These are phyloP conservation scores for Drosophila cognata DNA, from an alignment of 2,888 invertebrate genomes.

Conservation along the genomic window DNA sequence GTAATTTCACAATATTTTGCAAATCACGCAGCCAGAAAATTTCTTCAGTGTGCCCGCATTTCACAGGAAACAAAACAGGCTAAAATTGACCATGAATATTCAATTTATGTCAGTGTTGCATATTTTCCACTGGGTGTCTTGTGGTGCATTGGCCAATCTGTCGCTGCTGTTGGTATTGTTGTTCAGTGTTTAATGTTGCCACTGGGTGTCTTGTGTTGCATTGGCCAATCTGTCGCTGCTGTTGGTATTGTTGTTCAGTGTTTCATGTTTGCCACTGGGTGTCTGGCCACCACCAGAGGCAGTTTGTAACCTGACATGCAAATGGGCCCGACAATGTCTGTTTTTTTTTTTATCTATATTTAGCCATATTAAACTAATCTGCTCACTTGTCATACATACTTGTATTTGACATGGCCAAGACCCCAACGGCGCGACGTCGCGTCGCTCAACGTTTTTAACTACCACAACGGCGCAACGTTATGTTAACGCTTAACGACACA, in stretches of 20 bases:
- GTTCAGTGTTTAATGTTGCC: conserved; percentile 12
- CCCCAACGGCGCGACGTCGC: conserved; percentile 36
- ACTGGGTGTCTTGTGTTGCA: conserved; percentile 20
- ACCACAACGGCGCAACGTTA: conserved; percentile 33
- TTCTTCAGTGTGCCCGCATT: conserved; percentile 72
- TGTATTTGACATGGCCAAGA: conserved; percentile 55
- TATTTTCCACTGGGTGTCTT: conserved; percentile 22
- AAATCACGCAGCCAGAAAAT: conserved; percentile 73
- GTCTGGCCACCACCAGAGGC: conserved; percentile 17
- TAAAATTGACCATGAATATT: too few species aligned
- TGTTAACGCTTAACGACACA: conserved; percentile 12
- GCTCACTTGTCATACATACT: conserved; percentile 32
- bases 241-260: conserved; percentile 12
- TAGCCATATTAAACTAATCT: conserved; percentile 30
- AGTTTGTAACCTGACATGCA: conserved; percentile 32
- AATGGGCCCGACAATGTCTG: conserved; percentile 24
- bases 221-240: conserved; percentile 27
- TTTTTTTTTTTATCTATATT: conserved; percentile 17
- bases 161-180: conserved; percentile 10
- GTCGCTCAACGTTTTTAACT: conserved; percentile 28
- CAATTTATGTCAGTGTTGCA: too few species aligned
- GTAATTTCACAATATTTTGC: conserved; percentile 73
- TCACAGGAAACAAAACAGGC: conserved; percentile 1
- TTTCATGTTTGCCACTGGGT: conserved; percentile 23
- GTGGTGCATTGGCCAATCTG: conserved; percentile 27